Evolutionary conservation across 1,140 invertebrate species (phyloP).

Genomic region (Lepidurus apus): DNA sequence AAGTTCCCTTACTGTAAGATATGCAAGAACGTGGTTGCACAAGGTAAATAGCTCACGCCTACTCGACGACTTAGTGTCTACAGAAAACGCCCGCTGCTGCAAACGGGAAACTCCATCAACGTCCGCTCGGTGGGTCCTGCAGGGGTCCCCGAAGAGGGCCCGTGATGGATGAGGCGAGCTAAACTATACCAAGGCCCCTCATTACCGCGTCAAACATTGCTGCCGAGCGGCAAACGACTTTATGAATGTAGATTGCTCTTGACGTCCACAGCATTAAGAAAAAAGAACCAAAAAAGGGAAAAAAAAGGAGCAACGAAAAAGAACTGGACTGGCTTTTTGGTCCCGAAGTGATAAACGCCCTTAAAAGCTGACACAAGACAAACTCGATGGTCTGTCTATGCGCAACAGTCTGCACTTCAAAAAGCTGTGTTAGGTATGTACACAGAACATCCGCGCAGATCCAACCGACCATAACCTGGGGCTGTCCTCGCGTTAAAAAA

Average conservation of each 20-base stretch:
- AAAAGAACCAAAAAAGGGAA: neutral
- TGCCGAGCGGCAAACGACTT: constrained; percentile 9
- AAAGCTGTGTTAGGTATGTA: neutral
- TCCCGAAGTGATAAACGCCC: neutral
- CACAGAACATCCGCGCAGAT: neutral
- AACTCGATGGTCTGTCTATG: neutral
- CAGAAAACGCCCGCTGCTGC: neutral
- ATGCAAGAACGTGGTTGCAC: neutral
- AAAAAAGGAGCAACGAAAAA: neutral
- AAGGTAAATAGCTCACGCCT: constrained; percentile 14
- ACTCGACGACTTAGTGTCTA: neutral
- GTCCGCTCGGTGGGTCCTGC: neutral
- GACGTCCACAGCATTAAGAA: neutral
- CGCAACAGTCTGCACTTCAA: neutral
- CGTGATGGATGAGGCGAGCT: neutral
- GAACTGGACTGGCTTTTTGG: neutral
- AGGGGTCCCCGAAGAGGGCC: constrained; percentile 4
- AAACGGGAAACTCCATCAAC: constrained; percentile 10
- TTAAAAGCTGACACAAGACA: neutral
- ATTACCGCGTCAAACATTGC: constrained; percentile 18
- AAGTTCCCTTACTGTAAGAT: neutral
- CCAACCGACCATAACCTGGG: neutral
- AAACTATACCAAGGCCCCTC: constrained; percentile 4
- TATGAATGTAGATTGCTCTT: constrained; percentile 15
- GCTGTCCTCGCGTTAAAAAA: neutral